Base-by-base conservation (phyloP, 2,797 vertebrate genomes). In the Gobionotothen gibberifrons region DNA sequence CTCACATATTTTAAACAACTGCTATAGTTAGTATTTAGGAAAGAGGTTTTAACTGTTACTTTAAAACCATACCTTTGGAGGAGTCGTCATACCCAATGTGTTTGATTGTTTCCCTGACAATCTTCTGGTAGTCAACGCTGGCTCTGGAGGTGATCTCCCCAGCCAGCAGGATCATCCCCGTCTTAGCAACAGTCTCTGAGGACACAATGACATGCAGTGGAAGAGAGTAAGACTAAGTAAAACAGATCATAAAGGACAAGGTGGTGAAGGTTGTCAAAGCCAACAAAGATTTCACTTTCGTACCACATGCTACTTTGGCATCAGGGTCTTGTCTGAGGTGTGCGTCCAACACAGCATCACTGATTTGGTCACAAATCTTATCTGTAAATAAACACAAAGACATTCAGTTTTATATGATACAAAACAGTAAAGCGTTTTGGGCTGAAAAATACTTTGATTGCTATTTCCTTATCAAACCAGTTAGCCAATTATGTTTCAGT, bases 361-460 rank as follows among this genome's bases (percentile, higher is more conserved):
- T 98, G 85, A 98, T 98, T 72, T 98, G 97, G 88, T 98, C 97
- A 57, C 97, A 98, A 62, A 99, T 97, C 83, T 99, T 98, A 94
- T 99, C 97, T 99, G 91, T 42, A 36, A 56, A 46, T 53, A 0
- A 69, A 90, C 10, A 36, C 32, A 36, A 36, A 9, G 32, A 36
- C 32, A 36, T 36, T 36, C 32, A 9, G 32, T 36, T 36, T 36
- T 36, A 36, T 36, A 36, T 36, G 32, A 36, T 9, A 36, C 7
- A 36, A 36, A 36, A 36, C 32, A 36, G 7, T 36, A 36, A 36
- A 36, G 32, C 32, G 32, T 9, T 36, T 36, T 6, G 8, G 32
- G 32, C 32, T 36, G 32, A 36, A 36, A 36, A 9, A 36, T 36
- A 36, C 32, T 36, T 36, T 36, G 2, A 36, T 36, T 6, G 32